A percentile compares a stretch with the other conserved stretches of the same genome.
phyloP scores from a whole-genome alignment of 1,140 invertebrate genomes.

The Drosophila prosaltans region DNA sequence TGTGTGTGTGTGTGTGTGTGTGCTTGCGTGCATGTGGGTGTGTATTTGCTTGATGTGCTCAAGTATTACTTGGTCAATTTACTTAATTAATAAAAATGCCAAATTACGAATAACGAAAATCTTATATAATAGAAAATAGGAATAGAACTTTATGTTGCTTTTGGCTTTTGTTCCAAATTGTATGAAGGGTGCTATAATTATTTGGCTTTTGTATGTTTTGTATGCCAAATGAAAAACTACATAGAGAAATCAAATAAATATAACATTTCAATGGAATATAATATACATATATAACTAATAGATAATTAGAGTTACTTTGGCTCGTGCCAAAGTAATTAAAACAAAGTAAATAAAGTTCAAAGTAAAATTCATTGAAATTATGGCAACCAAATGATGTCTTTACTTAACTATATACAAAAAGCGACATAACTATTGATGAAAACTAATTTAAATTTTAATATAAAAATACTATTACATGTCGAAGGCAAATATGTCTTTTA shows the following conservation, averaged over 20 bases:
- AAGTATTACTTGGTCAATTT: conserved; percentile 52
- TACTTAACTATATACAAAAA: too few species aligned
- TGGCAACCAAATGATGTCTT: too few species aligned
- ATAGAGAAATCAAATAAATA: neutral
- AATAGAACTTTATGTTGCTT: neutral
- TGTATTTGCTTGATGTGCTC: conserved; percentile 11
- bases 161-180: conserved; percentile 4
- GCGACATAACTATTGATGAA: too few species aligned
- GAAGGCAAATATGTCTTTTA: too few species aligned
- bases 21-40: neutral
- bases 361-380: too few species aligned
- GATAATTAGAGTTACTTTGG: too few species aligned
- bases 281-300: too few species aligned
- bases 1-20: conserved; percentile 5
- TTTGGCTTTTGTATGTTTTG: neutral
- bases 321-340: too few species aligned
- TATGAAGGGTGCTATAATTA: conserved; percentile 3
- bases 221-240: neutral
- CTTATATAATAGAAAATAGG: conserved; percentile 23
- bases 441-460: too few species aligned
- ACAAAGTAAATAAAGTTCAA: too few species aligned
- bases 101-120: conserved; percentile 40
- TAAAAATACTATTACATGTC: too few species aligned
- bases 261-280: too few species aligned
- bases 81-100: conserved; percentile 76